Evolutionary conservation across 1,140 invertebrate species (phyloP).

Genomic region (Hestina assimilis): DNA sequence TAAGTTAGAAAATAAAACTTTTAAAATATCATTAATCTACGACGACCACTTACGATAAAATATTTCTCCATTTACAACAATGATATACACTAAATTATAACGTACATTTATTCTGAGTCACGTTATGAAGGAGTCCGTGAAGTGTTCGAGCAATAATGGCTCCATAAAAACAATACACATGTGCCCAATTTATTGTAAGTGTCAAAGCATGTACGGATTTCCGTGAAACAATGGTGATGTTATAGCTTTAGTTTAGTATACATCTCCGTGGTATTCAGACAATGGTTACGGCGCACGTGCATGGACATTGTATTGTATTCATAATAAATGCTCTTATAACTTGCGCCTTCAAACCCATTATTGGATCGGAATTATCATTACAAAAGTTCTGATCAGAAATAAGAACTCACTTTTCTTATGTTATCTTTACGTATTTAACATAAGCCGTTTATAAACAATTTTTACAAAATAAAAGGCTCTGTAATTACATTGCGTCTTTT

Average conservation of each 20-base stretch:
- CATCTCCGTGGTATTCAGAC: constrained; percentile 39
- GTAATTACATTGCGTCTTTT: too few relatives aligned
- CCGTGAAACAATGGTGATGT: constrained; percentile 57
- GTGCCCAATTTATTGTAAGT: constrained; percentile 49
- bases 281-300: constrained; percentile 60
- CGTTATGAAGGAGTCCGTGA: background rate
- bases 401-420: background rate
- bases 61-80: too few relatives aligned
- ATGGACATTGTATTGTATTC: constrained; percentile 30
- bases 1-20: too few relatives aligned
- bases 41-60: too few relatives aligned
- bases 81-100: background rate
- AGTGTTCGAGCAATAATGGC: background rate
- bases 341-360: background rate
- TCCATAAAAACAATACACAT: constrained; percentile 20
- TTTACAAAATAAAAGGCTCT: too few relatives aligned
- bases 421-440: too few relatives aligned
- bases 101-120: background rate
- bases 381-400: background rate
- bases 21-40: too few relatives aligned
- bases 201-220: constrained; percentile 60
- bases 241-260: constrained; percentile 21
- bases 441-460: too few relatives aligned
- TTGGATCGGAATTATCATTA: background rate
- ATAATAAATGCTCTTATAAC: constrained; percentile 1